A percentile compares a stretch with the other conserved stretches of the same genome.
These are phyloP conservation scores for Pilophorus perplexus DNA, from an alignment of 2,888 invertebrate genomes.

Conservation along the genomic window DNA sequence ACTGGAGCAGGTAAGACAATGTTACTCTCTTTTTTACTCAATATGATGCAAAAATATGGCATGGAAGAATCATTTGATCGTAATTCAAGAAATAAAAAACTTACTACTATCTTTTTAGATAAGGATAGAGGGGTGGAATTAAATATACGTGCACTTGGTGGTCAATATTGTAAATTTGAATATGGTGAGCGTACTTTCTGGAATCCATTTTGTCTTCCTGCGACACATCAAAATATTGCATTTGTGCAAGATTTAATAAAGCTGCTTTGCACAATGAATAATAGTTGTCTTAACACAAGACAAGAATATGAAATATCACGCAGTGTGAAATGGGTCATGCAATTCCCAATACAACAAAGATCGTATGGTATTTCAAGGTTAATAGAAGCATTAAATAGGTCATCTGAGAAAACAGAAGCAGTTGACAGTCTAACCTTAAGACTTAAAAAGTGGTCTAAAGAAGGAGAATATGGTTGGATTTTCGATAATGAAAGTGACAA, in stretches of 20 bases:
- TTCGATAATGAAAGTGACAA: neutral
- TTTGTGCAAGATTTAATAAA: neutral
- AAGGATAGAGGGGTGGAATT: neutral
- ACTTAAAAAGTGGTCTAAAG: neutral
- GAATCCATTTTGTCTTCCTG: neutral
- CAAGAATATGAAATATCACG: neutral
- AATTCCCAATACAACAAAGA: neutral
- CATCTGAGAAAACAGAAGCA: neutral
- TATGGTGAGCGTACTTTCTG: neutral
- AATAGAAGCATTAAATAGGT: neutral
- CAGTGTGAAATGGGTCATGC: neutral
- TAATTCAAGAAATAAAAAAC: neutral
- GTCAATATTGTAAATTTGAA: neutral
- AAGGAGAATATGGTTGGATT: neutral
- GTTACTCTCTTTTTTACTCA: neutral
- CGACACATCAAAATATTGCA: neutral
- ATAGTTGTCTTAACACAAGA: neutral
- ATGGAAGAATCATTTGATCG: neutral
- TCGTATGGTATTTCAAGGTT: neutral
- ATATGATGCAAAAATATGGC: neutral
- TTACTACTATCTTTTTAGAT: neutral
- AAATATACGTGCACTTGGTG: neutral
- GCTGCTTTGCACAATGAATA: neutral
- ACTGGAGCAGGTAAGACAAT: neutral
- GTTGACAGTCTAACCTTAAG: neutral